These are phyloP conservation scores for Thunnus maccoyii DNA, from an alignment of 2,113 vertebrate species.

Conservation along the genomic window DNA sequence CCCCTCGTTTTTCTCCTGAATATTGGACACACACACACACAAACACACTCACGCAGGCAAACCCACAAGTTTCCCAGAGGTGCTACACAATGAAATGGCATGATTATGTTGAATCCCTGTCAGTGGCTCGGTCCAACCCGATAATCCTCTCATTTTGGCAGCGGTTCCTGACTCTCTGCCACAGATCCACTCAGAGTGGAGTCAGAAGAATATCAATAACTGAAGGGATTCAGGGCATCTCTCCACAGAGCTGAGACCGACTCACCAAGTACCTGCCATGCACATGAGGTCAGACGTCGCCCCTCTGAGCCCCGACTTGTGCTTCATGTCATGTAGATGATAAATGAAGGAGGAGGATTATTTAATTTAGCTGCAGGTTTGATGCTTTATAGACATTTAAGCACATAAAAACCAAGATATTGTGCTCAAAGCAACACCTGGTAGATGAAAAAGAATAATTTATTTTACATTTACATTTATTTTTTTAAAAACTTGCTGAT, in stretches of 20 bases:
- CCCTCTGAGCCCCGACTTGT: neutral
- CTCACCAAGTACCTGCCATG: neutral
- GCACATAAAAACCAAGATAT: too few relatives aligned
- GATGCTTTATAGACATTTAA: neutral
- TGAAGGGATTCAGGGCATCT: conserved; percentile 20
- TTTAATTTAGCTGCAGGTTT: neutral
- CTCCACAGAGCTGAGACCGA: neutral
- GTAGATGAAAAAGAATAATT: too few relatives aligned
- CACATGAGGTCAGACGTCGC: neutral
- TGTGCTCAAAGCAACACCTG: too few relatives aligned
- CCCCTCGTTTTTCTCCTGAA: neutral
- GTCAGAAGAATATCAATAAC: conserved; percentile 18
- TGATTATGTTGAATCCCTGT: conserved; percentile 43
- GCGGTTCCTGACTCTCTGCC: conserved; percentile 23
- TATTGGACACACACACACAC: neutral
- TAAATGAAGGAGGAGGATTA: neutral
- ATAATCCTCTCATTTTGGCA: conserved; percentile 31
- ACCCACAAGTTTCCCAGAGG: conserved; percentile 31
- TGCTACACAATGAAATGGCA: conserved; percentile 31
- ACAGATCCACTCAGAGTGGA: conserved; percentile 23
- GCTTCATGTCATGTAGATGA: neutral
- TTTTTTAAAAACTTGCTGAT: too few relatives aligned
- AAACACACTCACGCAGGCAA: conserved; percentile 4
- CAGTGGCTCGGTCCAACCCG: conserved; percentile 1
- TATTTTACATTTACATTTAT: too few relatives aligned